Base-by-base conservation (phyloP, 1,140 invertebrate genomes). In the Arion vulgaris region DNA sequence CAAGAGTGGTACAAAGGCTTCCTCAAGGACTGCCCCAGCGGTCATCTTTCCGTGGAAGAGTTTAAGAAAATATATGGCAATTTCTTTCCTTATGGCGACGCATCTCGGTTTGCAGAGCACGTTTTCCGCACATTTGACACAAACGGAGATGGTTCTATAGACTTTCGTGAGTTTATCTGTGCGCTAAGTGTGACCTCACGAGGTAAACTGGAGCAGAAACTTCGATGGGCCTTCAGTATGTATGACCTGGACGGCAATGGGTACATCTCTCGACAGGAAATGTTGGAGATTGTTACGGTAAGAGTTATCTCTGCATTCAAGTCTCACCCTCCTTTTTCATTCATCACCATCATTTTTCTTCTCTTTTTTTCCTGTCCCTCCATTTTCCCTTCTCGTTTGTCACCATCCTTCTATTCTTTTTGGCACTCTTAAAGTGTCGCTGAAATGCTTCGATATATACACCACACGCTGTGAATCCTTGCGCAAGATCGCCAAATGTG, bases 1-100 rank as follows among this genome's bases (percentile, higher is more conserved):
- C 97, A 99, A 92, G 98, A 99, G 94, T 99, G 98, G 98, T 99
- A 99, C 93, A 98, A 98, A 94, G 98, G 97, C 49, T 99, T 99
- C 93, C 92, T 99, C 73, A 99, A 99, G 93, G 98, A 99, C 92
- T 99, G 98, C 92, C 98, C 98, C 7, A 98, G 96, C 90, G 98
- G 98, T 66, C 96, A 98, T 92, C 93, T 99, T 73, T 97, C 97
- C 77, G 97, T 99, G 66, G 97, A 99, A 88, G 98, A 99, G 92
- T 99, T 99, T 91, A 99, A 99, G 93, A 99, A 99, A 94, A 99
- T 99, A 89, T 99, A 99, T 84, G 97, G 97, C 85, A 99, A 99
- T 92, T 99, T 99, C 93, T 99, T 99, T 91, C 98, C 98, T 28
- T 99, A 99, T 90, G 98, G 98, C 26, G 98, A 99, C 92, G 97